Base-by-base conservation (phyloP, 2,113 vertebrate genomes). In the Helogale parvula region DNA sequence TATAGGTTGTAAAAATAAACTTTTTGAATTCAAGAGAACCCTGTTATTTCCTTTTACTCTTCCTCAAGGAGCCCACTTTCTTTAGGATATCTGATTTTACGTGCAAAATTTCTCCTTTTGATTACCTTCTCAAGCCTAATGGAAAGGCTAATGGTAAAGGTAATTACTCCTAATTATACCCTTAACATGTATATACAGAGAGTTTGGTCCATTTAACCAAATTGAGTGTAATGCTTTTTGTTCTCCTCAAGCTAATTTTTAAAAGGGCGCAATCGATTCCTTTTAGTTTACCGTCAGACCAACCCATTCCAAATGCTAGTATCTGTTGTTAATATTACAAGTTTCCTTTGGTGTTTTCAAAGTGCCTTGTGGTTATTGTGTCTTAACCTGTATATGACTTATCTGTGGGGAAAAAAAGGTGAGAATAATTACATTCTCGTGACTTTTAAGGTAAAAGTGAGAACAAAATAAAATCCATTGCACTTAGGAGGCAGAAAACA, bases 391-490 rank as follows among this genome's bases (percentile, higher is more conserved):
- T 97, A 66, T 21, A 87, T 13, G 66, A 66, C 41, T 12, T 90
- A 68, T n/a, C 29, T 96, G 69, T 79, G 88, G 41, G 41, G 41
- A 95, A 29, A 79, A 29, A 74, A 80, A 80, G 69, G 16, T 57
- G 38, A 90, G 41, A 96, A 57, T 65, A 94, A 88, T 81, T 91
- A 47, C 21, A 76, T 85, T 88, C 66, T 86, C 29, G 8, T 94
- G 52, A 81, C 52, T 92, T 11, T 93, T 96, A 89, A 90, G 57
- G 52, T 92, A 52, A 90, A 94, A 90, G 60, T 82, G 68, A 90
- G 83, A 93, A 83, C 96, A 91, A 89, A 93, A 74, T 96, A 71
- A 88, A 97, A 80, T 89, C 71, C 11, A 33, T 92, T 93, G 35
- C 68, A 86, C 27, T 83, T 54, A 92, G 25, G 69, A 85, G 77